A percentile compares a stretch with the other conserved stretches of the same genome.
Evolutionary conservation across 92 coral and sea anemone species (phyloP).

Genomic region (Muricea muricata): DNA sequence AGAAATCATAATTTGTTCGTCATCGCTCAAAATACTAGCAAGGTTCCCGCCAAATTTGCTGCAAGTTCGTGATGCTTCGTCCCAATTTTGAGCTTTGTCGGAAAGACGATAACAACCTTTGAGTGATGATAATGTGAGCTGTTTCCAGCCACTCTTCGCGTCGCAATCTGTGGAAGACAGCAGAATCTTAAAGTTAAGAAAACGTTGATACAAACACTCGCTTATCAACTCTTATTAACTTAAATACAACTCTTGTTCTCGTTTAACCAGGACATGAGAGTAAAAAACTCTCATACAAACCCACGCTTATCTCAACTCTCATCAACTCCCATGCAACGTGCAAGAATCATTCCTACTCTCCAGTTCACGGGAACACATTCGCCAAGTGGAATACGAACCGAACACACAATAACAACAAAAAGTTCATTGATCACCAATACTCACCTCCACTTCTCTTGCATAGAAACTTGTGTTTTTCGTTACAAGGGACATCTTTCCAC

Average conservation of each 20-base stretch:
- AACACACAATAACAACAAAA: too few species aligned
- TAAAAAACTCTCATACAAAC: too few species aligned
- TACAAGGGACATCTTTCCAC: constrained; percentile 93
- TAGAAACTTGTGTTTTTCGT: constrained; percentile 80
- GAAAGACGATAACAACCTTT: constrained; percentile 88
- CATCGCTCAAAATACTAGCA: constrained; percentile 90
- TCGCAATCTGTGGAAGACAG: constrained; percentile 67
- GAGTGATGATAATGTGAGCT: constrained; percentile 80
- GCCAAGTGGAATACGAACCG: too few species aligned
- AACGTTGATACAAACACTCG: not conserved
- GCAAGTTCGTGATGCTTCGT: constrained; percentile 80
- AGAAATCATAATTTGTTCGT: constrained; percentile 95
- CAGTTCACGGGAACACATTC: too few species aligned
- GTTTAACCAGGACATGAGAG: not conserved
- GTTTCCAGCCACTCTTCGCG: constrained; percentile 78
- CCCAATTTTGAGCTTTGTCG: constrained; percentile 80
- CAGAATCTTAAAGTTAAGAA: not conserved
- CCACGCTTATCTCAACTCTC: not conserved
- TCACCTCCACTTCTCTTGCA: constrained; percentile 91
- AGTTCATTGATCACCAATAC: too few species aligned
- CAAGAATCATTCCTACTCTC: too few species aligned
- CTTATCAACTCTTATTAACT: too few species aligned
- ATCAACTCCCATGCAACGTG: not conserved
- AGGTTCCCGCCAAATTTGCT: constrained; percentile 79
- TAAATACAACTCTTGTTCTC: too few species aligned